These are phyloP conservation scores for Eupleurogrammus muticus DNA, from an alignment of 2,797 vertebrate genomes.

Conservation along the genomic window DNA sequence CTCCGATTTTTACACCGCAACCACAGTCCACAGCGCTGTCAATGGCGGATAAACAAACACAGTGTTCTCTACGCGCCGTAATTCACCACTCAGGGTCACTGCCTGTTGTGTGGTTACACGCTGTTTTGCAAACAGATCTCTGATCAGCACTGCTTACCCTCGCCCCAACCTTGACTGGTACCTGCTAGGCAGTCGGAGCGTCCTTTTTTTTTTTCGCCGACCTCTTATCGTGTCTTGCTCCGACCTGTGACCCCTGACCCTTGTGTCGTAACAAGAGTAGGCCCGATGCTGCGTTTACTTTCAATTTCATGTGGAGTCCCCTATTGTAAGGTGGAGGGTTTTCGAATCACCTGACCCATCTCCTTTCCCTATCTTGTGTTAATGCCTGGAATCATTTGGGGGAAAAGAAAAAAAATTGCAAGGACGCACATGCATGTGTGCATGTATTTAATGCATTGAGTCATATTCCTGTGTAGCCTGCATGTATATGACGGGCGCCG, in stretches of 20 bases:
- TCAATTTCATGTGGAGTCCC: constrained; percentile 32
- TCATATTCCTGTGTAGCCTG: constrained; percentile 14
- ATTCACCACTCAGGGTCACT: constrained; percentile 80
- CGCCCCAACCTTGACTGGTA: constrained; percentile 80
- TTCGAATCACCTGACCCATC: constrained; percentile 30
- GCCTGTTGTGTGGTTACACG: constrained; percentile 76
- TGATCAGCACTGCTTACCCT: constrained; percentile 74
- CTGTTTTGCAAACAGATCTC: constrained; percentile 79
- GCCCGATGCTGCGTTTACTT: constrained; percentile 24
- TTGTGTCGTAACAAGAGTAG: too few species aligned
- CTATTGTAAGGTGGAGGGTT: constrained; percentile 26
- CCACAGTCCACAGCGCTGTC: constrained; percentile 55
- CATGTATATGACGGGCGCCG: constrained; percentile 36
- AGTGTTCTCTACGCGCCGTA: constrained; percentile 73
- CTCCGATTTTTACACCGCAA: constrained; percentile 68
- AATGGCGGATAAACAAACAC: constrained; percentile 73
- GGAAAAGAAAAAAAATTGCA: constrained; percentile 56
- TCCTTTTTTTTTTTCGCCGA: constrained; percentile 71
- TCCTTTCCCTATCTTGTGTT: constrained; percentile 60
- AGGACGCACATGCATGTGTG: constrained; percentile 22
- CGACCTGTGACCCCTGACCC: constrained; percentile 78
- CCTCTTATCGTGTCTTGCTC: constrained; percentile 82
- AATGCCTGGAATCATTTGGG: constrained; percentile 56
- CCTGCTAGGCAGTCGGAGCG: constrained; percentile 76
- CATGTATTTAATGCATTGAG: constrained; percentile 31